Percentiles rank a stretch among this genome's conserved stretches.
These are phyloP conservation scores for Neogale vison DNA, from an alignment of 2,113 vertebrate genomes.

Conservation along the genomic window DNA sequence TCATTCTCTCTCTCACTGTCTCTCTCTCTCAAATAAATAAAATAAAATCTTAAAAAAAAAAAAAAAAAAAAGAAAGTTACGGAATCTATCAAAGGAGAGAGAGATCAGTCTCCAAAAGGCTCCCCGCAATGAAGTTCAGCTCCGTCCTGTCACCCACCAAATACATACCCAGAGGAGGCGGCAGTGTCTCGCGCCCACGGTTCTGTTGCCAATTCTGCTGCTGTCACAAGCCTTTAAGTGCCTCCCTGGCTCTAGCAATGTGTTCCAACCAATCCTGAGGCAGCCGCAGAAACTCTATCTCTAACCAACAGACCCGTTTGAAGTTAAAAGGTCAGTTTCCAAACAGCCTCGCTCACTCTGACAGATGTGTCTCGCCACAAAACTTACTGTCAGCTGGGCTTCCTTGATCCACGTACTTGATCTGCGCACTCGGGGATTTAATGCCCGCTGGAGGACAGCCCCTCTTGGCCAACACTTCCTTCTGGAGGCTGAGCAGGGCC, in stretches of 20 bases:
- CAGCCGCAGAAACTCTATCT: conserved; percentile 68
- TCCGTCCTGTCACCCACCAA: neutral
- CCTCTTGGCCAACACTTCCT: neutral
- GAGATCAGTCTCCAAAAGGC: neutral
- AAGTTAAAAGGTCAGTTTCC: conserved; percentile 71
- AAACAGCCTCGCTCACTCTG: conserved; percentile 43
- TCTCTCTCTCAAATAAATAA: too few relatives aligned
- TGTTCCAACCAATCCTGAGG: conserved; percentile 6
- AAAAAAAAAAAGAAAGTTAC: too few relatives aligned
- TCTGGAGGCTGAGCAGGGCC: neutral
- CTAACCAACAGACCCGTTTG: conserved; percentile 18
- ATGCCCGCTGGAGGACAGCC: neutral
- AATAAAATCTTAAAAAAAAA: too few relatives aligned
- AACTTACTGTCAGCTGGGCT: conserved; percentile 30
- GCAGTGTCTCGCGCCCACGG: neutral
- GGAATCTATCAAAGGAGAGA: neutral
- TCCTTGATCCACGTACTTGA: neutral
- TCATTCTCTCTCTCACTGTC: too few relatives aligned
- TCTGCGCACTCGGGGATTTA: neutral
- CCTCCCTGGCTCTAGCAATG: conserved; percentile 20
- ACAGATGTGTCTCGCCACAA: neutral
- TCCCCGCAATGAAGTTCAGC: neutral
- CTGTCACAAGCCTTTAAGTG: conserved; percentile 62
- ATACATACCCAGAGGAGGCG: neutral
- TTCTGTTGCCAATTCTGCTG: conserved; percentile 44